A percentile compares a stretch with the other conserved stretches of the same genome.
phyloP scores from a whole-genome alignment of 2,888 invertebrate species.

The Apodemia duryi region DNA sequence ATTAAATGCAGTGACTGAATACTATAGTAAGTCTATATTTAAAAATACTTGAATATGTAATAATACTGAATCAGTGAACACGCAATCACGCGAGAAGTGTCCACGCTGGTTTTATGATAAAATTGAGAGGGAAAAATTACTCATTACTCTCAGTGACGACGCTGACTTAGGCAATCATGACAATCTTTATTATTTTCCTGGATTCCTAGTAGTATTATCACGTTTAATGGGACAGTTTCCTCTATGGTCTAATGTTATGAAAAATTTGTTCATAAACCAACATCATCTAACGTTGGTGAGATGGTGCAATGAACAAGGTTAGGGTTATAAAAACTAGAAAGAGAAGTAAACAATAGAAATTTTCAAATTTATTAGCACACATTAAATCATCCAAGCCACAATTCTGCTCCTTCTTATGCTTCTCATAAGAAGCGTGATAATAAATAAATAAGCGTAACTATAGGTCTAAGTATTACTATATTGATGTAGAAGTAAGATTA shows the following conservation, averaged over 20 bases:
- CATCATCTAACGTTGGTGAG: background rate
- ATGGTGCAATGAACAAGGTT: too few relatives aligned
- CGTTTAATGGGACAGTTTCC: background rate
- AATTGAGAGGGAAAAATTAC: background rate
- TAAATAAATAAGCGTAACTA: too few relatives aligned
- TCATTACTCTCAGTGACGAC: background rate
- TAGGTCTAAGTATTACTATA: too few relatives aligned
- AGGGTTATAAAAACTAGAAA: too few relatives aligned
- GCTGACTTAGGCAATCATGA: background rate
- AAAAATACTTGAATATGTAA: background rate
- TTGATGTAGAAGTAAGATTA: too few relatives aligned
- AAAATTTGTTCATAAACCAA: background rate
- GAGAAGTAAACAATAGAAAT: too few relatives aligned
- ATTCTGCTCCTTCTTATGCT: too few relatives aligned
- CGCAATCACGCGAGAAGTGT: background rate
- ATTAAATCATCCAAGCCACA: too few relatives aligned
- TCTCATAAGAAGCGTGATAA: too few relatives aligned
- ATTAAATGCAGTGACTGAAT: background rate
- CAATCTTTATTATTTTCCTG: background rate
- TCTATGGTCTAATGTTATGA: background rate
- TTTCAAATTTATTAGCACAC: too few relatives aligned
- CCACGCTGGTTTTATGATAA: background rate
- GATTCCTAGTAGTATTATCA: background rate
- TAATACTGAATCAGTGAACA: background rate
- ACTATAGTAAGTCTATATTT: background rate